phyloP scores from a whole-genome alignment of 2,797 vertebrate species.

The Pangasius mekongensis region DNA sequence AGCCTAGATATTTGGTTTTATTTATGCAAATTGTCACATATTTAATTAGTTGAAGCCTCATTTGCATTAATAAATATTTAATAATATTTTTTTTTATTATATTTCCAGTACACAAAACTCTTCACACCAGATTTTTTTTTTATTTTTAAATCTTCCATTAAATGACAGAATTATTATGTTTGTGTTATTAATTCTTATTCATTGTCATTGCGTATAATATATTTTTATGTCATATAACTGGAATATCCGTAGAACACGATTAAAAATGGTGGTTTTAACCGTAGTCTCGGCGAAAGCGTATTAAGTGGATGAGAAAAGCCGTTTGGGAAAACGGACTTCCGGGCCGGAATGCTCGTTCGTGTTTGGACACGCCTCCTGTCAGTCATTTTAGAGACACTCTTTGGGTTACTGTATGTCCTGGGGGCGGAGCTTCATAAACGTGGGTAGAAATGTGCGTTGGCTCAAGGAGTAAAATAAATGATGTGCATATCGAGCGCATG shows the following conservation, averaged over 20 bases:
- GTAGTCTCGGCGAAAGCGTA: not conserved
- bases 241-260: not conserved
- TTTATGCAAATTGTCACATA: not conserved
- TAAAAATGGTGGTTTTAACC: not conserved
- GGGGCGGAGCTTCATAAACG: not conserved
- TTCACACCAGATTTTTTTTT: no score
- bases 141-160: no score
- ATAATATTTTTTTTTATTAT: not conserved
- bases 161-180: not conserved
- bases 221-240: not conserved
- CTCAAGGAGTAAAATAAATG: no score
- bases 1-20: not conserved
- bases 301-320: not conserved
- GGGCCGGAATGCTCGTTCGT: not conserved
- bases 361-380: not conserved
- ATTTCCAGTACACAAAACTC: not conserved
- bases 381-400: not conserved
- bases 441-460: not conserved
- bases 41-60: not conserved
- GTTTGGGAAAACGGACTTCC: not conserved
- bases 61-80: not conserved
- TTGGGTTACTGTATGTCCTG: not conserved
- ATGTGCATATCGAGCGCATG: no score
- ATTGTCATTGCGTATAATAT: not conserved
- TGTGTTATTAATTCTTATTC: not conserved